phyloP scores from a whole-genome alignment of 1,140 invertebrate species.

The Panulirus ornatus region DNA sequence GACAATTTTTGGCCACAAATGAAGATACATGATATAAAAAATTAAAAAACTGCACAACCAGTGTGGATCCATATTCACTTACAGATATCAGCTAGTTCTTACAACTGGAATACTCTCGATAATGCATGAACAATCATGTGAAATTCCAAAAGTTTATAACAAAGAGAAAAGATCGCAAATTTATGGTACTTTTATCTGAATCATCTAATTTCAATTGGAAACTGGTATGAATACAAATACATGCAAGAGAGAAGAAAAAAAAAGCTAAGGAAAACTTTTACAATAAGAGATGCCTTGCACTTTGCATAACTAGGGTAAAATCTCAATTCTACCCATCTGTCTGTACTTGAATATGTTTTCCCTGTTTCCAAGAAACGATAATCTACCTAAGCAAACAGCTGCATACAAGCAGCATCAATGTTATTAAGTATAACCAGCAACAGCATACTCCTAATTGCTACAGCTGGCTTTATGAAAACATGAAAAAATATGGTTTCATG shows the following conservation, averaged over 20 bases:
- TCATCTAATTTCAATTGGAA: too few species aligned
- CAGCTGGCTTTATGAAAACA: not conserved
- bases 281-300: too few species aligned
- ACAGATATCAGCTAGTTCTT: not conserved
- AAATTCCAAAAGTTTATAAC: too few species aligned
- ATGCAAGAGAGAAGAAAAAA: too few species aligned
- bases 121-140: too few species aligned
- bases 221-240: too few species aligned
- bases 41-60: not conserved
- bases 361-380: constrained; percentile 5
- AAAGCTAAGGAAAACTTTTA: too few species aligned
- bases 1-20: not conserved
- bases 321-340: not conserved
- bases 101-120: too few species aligned
- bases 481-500: constrained; percentile 7
- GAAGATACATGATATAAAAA: too few species aligned
- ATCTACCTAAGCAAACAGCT: constrained; percentile 48
- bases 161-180: too few species aligned
- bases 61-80: not conserved
- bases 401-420: constrained; percentile 38
- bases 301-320: too few species aligned
- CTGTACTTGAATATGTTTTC: constrained; percentile 3
- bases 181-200: too few species aligned
- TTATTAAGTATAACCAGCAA: constrained; percentile 27
- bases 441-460: constrained; percentile 24